Evolutionary conservation across 2,797 vertebrate genomes (phyloP), one percentile per base, ranked within the genome.

Genomic region (Acropternis orthonyx): DNA sequence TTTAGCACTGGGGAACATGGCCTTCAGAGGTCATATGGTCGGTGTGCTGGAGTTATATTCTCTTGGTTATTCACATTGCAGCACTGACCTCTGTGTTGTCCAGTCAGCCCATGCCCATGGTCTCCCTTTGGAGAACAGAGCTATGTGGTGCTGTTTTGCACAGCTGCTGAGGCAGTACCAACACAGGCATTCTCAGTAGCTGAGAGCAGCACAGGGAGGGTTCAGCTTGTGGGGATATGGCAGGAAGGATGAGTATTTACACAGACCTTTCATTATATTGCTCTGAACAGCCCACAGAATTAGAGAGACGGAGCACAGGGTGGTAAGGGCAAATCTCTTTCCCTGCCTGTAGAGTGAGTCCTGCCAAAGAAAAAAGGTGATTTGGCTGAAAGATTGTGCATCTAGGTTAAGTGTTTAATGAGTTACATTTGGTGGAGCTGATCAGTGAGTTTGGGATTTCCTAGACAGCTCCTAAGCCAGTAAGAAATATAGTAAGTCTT

Each of bases 121-220:
- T 36, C 24, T 79, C 44, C 39, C n/a, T 66, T 39, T 76, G 67
- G 75, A 79, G 55, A 73, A 12, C 43, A 82, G 66, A 84, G 32
- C 37, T 54, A 0, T 26, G 34, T 9, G 20, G 51, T 2, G 1
- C 44, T 58, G 43, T 55, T 54, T 20, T 21, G 26, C 51, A 49
- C 15, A 39, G 68, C 49, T 81, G 37, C 75, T 63, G 55, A n/a
- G 61, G 67, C 44, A 32, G 39, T 28, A n/a, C 76, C 65, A 79
- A 10, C 48, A 48, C 9, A 37, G 72, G 23, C 0, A 1, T 56
- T 49, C 76, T 36, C 51, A 20, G 49, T 5, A 36, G 15, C 1
- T 58, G 44, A 44, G 55, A 62, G 26, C 37, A 66, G 74, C 63
- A n/a, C 16, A 1, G 28, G 16, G 24, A 62, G 19, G 19, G 36